Conservation (phyloP, 2,113 vertebrate species). For the Varanus komodoensis region DNA sequence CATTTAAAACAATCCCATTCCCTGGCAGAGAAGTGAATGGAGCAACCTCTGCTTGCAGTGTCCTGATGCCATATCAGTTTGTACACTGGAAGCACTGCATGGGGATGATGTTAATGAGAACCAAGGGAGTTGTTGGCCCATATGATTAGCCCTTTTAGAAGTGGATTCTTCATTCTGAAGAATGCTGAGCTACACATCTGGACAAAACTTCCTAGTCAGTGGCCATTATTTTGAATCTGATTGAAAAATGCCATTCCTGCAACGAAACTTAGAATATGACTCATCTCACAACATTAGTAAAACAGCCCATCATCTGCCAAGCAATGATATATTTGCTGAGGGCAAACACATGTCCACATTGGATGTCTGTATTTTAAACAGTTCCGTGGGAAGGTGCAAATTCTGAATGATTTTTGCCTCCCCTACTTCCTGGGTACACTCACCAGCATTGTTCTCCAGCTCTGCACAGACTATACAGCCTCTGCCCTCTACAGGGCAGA, state of each 20-base stretch:
- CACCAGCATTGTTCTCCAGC: background rate
- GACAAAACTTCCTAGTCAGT: background rate
- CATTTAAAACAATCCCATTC: background rate
- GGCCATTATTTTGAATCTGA: background rate
- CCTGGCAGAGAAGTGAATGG: background rate
- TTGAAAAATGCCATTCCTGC: background rate
- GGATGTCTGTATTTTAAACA: background rate
- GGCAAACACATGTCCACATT: background rate
- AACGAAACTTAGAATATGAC: background rate
- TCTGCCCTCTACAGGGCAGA: background rate
- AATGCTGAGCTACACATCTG: background rate
- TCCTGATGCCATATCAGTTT: background rate
- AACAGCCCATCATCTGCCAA: background rate
- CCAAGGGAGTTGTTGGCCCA: background rate
- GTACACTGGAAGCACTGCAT: background rate
- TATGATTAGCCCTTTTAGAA: background rate
- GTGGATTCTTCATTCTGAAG: background rate
- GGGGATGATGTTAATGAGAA: background rate
- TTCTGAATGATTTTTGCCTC: background rate
- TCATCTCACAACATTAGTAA: background rate
- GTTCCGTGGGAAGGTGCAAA: background rate
- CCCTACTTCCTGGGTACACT: background rate
- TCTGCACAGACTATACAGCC: background rate
- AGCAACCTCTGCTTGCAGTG: background rate
- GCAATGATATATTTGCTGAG: background rate